Base-by-base conservation (phyloP, 37 sponge, comb jelly and placozoan genomes). In the Mnemiopsis leidyi region DNA sequence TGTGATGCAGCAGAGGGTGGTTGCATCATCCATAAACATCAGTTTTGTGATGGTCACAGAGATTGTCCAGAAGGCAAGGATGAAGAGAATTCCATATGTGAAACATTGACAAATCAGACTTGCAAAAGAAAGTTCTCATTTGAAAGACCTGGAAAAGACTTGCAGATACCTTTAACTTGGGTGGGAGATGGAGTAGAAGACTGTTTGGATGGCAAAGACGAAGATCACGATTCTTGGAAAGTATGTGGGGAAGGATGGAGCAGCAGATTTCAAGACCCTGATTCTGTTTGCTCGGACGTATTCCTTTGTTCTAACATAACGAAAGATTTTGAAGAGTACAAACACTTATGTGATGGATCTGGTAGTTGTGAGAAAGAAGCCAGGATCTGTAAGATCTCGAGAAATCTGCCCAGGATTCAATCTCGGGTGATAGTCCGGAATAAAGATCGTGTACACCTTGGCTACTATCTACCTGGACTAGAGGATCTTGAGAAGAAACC, bases 1-100 rank as follows among this genome's bases (percentile, higher is more conserved):
- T 79, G 82, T 33, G 38, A 36, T 18, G 82, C 82, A 32, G 82
- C 82, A 29, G 82, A 79, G 82, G 82, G 82, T 29, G 82, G 82
- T 2, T 79, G 82, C 21, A 16, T 79, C 21, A 30, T 79, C 7
- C 82, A 79, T 36, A 79, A 79, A 23, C 82, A 79, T 29, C 82
- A 34, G 82, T 79, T 79, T 29, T 79, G 38, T 79, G 82, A 79
- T 29, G 38, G 38, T 23, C 37, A 36, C 37, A 35, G 21, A 29
- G 82, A 79, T 33, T 79, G 82, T 79, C 23, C 34, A 32, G 82
- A 32, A 20, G 82, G 82, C 30, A 79, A 36, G 5, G 82, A 79
- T 23, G 82, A 79, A 29, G 29, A 20, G 3, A 30, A 36, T 23
- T 23, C 35, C 37, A 35, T 36, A 1, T 36, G 38, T 32, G 36